Base-by-base conservation (phyloP, 2,888 invertebrate species). In the Schizaphis graminum region DNA sequence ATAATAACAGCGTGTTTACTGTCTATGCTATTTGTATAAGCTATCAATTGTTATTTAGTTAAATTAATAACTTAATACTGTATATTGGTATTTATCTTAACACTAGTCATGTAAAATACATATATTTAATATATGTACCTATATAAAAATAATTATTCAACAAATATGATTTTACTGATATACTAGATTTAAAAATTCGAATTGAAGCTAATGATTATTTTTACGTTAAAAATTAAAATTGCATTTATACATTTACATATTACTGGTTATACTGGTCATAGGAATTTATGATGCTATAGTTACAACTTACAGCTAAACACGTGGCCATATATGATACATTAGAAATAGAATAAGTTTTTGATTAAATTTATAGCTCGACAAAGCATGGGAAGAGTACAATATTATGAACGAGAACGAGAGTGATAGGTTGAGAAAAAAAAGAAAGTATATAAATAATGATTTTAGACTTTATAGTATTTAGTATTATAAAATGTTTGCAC, bases 371-470 rank as follows among this genome's bases (percentile, higher is more conserved):
- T 77, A 35, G 77, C 35, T 8, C 21, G 21, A 35, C 8, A n/a
- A 5, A 53, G 88, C 53, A 53, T 21, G 0, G 16, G 3, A 35
- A n/a, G 21, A 49, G 53, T n/a, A 11, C 35, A 21, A 35, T 88
- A 53, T 21, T 53, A 53, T 21, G n/a, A n/a, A 24, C 24, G 49
- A 35, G 47, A 86, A 47, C 47, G 86, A 44, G 47, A 47, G 13
- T 47, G 86, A 86, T 26, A 28, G 47, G 47, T 5, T 16, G 57
- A 57, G 41, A 41, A 56, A 57, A 57, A 89, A 28, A 13, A 89
- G 35, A 89, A 89, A 89, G 89, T 89, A 89, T 28, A 88, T 53
- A 35, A 35, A 88, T 88, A n/a, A 88, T 53, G 35, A 88, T 88
- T 53, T 88, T 53, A 88, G 24, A 88, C 53, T 53, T 88, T 35